phyloP scores from a whole-genome alignment of 2,797 vertebrate genomes.

The Enteromius unitaeniatus region DNA sequence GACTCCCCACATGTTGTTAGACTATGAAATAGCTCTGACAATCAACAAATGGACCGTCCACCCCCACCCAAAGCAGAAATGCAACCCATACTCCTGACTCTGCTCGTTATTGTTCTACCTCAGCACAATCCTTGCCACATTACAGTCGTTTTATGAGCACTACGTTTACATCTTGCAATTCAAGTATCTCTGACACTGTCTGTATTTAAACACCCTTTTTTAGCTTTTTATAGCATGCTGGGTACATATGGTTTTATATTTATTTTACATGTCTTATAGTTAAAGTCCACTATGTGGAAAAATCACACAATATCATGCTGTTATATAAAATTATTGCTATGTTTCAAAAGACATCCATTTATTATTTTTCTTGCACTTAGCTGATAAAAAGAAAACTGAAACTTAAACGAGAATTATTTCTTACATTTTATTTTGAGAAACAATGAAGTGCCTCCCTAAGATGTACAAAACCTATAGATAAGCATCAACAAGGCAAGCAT shows the following conservation, averaged over 20 bases:
- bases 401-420: not conserved
- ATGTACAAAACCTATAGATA: not conserved
- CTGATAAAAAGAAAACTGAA: not conserved
- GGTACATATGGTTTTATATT: not conserved
- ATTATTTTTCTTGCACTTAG: not conserved
- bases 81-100: conserved; percentile 21
- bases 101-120: conserved; percentile 22
- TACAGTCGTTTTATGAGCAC: conserved; percentile 1
- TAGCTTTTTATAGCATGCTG: not conserved
- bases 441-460: not conserved
- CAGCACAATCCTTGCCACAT: conserved; percentile 7
- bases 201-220: not conserved
- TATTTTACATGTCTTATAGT: conserved; percentile 20
- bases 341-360: not conserved
- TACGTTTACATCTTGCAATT: not conserved
- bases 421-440: conserved; percentile 6
- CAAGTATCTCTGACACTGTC: not conserved
- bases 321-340: conserved; percentile 4
- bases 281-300: not conserved
- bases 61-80: conserved; percentile 27
- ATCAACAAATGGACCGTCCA: conserved; percentile 23
- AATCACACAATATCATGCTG: not conserved
- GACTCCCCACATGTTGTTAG: not conserved
- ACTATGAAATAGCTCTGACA: conserved; percentile 5
- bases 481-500: conserved; percentile 5